Evolutionary conservation across 2,888 invertebrate genomes (phyloP), one percentile per base, ranked within the genome.

Genomic region (Limnephilus lunatus): DNA sequence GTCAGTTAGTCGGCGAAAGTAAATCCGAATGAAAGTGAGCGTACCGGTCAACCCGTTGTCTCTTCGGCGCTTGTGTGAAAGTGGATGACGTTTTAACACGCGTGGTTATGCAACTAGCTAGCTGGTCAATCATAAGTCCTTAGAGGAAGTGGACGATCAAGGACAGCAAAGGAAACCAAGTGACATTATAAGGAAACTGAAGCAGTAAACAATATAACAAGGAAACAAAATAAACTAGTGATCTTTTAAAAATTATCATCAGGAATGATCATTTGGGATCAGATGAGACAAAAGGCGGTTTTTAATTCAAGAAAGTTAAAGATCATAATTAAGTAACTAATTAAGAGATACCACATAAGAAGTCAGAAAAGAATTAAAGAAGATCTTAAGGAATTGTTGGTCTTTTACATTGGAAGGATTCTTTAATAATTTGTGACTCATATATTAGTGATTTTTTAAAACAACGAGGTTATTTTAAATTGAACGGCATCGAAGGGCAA

Each of bases 21-120:
- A 35, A 81, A 11, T 19, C 39, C 11, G 14, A 25, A 89, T 89
- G 89, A 89, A 89, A 89, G 89, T 81, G 81, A 89, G 39, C 68
- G 81, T 81, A 35, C 32, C 83, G 83, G 83, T 83, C 83, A 83
- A 83, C 83, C 15, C 32, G 31, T 35, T 83, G 83, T 83, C 32
- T 83, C 83, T 25, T 68, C 53, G 14, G 83, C 86, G n/a, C 85
- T 68, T 39, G n/a, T 14, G 44, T n/a, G 86, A 48, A 86, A 86
- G 48, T 86, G 86, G 44, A 86, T 48, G 48, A 48, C 86, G 48
- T 68, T 68, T 68, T 68, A 48, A n/a, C 44, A 39, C 86, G 48
- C n/a, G 86, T 30, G 86, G 86, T 86, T 86, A 86, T 25, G 39
- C 39, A 86, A 86, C 86, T 39, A 1, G 53, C 53, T 25, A 19